phyloP scores from a whole-genome alignment of 2,113 vertebrate genomes.

The Spizaetus ornatus region DNA sequence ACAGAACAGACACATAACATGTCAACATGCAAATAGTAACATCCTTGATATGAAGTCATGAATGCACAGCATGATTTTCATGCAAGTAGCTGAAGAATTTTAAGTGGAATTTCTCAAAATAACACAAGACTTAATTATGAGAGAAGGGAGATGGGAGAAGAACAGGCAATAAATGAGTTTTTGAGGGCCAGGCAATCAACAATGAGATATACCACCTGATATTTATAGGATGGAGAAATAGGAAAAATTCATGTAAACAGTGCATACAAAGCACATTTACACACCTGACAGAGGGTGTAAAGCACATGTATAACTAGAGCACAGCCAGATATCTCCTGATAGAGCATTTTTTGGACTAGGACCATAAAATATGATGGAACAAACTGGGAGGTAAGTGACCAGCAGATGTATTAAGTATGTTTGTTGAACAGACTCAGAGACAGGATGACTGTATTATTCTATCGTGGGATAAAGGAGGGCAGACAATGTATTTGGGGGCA shows the following conservation, averaged over 20 bases:
- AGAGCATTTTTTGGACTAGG: neutral
- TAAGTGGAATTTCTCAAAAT: neutral
- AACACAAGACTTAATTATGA: neutral
- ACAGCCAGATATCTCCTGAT: neutral
- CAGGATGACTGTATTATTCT: neutral
- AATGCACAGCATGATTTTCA: neutral
- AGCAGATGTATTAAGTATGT: fast-evolving
- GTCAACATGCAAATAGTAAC: neutral
- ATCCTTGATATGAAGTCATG: neutral
- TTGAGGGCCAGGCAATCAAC: neutral
- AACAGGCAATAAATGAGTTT: neutral
- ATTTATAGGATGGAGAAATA: neutral
- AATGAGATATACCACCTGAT: neutral
- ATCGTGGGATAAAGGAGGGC: neutral
- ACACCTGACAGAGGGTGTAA: neutral
- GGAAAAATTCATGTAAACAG: neutral
- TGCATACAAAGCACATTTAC: neutral
- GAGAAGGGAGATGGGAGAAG: neutral
- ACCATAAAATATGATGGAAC: neutral
- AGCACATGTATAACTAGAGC: neutral
- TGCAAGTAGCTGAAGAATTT: neutral
- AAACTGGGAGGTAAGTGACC: neutral
- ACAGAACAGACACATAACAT: neutral
- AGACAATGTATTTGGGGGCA: neutral
- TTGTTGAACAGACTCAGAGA: neutral